Base-by-base conservation (phyloP, 2,113 vertebrate species). In the Trichomycterus rosablanca region DNA sequence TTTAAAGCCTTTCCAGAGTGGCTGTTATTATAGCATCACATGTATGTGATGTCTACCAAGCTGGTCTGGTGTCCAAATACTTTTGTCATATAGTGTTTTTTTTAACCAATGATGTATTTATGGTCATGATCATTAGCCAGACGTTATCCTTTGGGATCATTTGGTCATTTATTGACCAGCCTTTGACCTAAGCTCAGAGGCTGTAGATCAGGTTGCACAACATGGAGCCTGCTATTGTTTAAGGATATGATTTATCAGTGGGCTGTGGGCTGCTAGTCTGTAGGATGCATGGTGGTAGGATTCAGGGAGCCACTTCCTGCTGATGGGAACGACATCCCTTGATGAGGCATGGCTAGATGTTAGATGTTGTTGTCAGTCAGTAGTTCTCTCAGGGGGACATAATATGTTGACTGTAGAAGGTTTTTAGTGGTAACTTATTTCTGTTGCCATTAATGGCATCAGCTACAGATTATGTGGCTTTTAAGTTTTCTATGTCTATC, bases 301-400 rank as follows among this genome's bases (percentile, higher is more conserved):
- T 66, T 56, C 63, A 34, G 0, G 56, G 74, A 84, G 74, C 79
- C 79, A 77, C 74, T 75, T 65, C 80, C 84, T 30, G 63, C 81
- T 80, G 78, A 71, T 76, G 73, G 67, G 75, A 60, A 74, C 79
- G 70, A 55, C 73, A 32, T 52, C 26, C 52, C 45, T 44, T 16
- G 28, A 40, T 9, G n/a, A 54, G 48, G 12, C 9, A 35, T 40
- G 58, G 44, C 39, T n/a, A n/a, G n/a, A n/a, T 62, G 45, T 32
- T 71, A 51, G 58, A 61, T 66, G 59, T 46, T 57, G 52, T 23
- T 32, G 46, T 26, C 55, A 15, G 19, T 22, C 12, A 14, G 40
- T 26, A 24, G 18, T 43, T 35, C 48, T 48, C 44, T 43, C 50
- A 50, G 3, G 58, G 7, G 14, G 49, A 54, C 14, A n/a, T n/a